These are phyloP conservation scores for Cheirogaleus major DNA, from an alignment of 2,797 vertebrate species.

Conservation along the genomic window DNA sequence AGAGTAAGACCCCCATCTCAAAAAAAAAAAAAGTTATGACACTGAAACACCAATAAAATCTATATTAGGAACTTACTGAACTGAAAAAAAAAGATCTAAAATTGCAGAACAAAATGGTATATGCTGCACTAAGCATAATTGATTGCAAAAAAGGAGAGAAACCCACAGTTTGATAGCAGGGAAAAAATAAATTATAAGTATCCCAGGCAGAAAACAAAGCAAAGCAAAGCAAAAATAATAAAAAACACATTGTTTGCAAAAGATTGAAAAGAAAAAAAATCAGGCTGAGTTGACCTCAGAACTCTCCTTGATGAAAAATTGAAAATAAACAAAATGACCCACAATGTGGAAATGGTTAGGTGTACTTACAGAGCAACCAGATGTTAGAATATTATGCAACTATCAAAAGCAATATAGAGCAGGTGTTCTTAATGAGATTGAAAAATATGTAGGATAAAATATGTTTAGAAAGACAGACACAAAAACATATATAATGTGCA, in stretches of 20 bases:
- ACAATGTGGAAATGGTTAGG: slow-evolving; percentile 18
- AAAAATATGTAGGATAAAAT: slow-evolving; percentile 17
- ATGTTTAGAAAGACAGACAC: slow-evolving; percentile 9
- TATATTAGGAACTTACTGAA: neutral
- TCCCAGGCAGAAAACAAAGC: slow-evolving; percentile 40
- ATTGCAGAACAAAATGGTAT: slow-evolving; percentile 24
- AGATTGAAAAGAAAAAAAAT: neutral
- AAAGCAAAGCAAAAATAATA: slow-evolving; percentile 40
- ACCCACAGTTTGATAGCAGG: neutral
- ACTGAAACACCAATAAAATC: slow-evolving; percentile 1
- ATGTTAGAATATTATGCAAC: slow-evolving; percentile 61
- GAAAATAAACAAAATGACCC: slow-evolving; percentile 28
- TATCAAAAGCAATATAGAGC: neutral
- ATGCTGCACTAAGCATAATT: neutral
- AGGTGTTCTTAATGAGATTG: neutral
- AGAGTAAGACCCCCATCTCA: neutral
- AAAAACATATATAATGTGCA: neutral
- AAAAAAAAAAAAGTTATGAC: neutral
- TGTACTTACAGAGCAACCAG: slow-evolving; percentile 19
- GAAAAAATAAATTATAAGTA: slow-evolving; percentile 46
- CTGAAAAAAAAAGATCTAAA: neutral
- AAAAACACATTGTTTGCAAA: slow-evolving; percentile 45
- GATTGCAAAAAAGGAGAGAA: neutral
- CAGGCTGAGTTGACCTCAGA: neutral
- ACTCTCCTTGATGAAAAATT: slow-evolving; percentile 39